A percentile compares a stretch with the other conserved stretches of the same genome.
These are phyloP conservation scores for Rhinolophus ferrumequinum DNA, from an alignment of 2,113 vertebrate genomes.

Conservation along the genomic window DNA sequence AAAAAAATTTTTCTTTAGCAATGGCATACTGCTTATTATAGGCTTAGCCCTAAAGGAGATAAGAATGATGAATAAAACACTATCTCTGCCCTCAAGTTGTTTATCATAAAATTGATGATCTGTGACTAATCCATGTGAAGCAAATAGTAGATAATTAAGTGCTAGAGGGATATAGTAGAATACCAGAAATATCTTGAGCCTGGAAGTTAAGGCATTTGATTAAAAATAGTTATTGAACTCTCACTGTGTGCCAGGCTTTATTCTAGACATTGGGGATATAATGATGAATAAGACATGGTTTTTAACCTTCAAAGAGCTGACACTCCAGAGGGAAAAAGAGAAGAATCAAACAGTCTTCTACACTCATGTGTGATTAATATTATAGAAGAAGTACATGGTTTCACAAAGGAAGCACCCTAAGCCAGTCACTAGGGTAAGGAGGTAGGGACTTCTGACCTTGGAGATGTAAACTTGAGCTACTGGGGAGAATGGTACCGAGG, in stretches of 20 bases:
- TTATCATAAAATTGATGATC: conserved; percentile 64
- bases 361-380: background rate
- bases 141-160: conserved; percentile 67
- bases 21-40: background rate
- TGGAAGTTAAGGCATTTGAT: background rate
- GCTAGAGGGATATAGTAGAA: background rate
- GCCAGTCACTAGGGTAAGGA: background rate
- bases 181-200: background rate
- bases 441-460: background rate
- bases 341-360: background rate
- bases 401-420: too few species aligned
- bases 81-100: conserved; percentile 34
- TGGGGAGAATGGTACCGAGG: background rate
- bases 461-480: background rate
- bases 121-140: conserved; percentile 57
- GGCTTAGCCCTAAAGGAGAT: background rate
- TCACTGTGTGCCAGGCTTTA: background rate
- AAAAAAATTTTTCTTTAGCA: background rate
- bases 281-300: background rate
- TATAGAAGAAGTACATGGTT: background rate
- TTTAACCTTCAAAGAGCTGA: conserved; percentile 23
- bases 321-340: background rate
- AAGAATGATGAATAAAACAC: conserved; percentile 44
- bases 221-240: background rate
- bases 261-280: background rate